phyloP scores from a whole-genome alignment of 2,888 invertebrate species.

The Metallyticus violacea region DNA sequence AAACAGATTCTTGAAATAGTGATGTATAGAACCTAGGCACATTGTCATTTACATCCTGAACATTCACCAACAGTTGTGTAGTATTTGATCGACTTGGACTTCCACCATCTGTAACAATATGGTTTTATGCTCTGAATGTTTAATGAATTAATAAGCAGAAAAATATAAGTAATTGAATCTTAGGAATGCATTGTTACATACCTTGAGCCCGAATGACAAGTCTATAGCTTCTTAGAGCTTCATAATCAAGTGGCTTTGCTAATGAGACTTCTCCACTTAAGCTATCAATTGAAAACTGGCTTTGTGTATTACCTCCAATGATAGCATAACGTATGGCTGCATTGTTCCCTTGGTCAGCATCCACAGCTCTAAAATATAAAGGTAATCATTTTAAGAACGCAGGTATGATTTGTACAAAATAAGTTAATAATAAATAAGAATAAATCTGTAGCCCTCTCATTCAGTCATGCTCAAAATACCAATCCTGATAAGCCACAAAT shows the following conservation, averaged over 20 bases:
- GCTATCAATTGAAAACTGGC: constrained; percentile 92
- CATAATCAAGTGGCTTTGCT: constrained; percentile 86
- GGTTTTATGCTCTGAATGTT: constrained; percentile 16
- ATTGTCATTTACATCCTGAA: constrained; percentile 94
- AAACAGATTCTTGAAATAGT: constrained; percentile 87
- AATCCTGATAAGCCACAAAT: no score
- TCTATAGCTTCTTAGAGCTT: constrained; percentile 78
- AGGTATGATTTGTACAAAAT: no score
- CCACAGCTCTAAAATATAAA: constrained; percentile 66
- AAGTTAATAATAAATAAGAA: no score
- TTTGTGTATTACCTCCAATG: constrained; percentile 91
- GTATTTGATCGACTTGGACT: constrained; percentile 92
- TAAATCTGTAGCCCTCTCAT: no score
- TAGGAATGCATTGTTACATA: constrained; percentile 37
- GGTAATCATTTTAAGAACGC: not conserved
- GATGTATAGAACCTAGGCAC: constrained; percentile 88
- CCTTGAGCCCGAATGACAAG: constrained; percentile 89
- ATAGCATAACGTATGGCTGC: constrained; percentile 92
- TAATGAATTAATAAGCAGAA: not conserved
- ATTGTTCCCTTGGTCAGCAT: constrained; percentile 90
- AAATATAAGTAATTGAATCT: not conserved
- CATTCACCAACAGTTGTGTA: constrained; percentile 87
- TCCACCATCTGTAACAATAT: constrained; percentile 70
- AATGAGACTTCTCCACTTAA: constrained; percentile 86
- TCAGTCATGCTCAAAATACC: no score